Evolutionary conservation across 1,140 invertebrate genomes (phyloP).

Genomic region (Meloidogyne hapla): DNA sequence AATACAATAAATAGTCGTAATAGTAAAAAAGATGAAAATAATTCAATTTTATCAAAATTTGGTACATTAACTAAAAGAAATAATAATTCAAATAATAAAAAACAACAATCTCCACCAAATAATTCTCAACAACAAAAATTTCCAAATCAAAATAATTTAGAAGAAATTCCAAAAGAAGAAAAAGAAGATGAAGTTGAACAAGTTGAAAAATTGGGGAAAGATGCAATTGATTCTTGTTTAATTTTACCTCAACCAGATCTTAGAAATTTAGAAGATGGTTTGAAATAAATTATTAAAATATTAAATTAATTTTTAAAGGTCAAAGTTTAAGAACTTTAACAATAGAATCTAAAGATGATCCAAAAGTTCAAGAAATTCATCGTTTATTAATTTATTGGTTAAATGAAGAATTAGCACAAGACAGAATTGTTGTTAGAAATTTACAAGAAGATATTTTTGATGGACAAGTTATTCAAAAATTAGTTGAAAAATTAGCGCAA

Average conservation of each 20-base stretch:
- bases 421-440: constrained; percentile 94
- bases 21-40: constrained; percentile 35
- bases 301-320: constrained; percentile 40
- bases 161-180: constrained; percentile 22
- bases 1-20: constrained; percentile 16
- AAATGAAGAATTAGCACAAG: constrained; percentile 81
- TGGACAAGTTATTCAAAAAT: constrained; percentile 93
- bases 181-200: constrained; percentile 50
- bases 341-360: constrained; percentile 79
- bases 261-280: constrained; percentile 46
- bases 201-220: constrained; percentile 46
- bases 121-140: too few relatives aligned
- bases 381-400: constrained; percentile 64
- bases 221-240: constrained; percentile 48
- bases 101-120: background rate
- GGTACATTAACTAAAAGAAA: constrained; percentile 49
- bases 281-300: background rate
- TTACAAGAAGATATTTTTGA: constrained; percentile 96
- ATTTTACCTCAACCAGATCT: constrained; percentile 51
- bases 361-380: constrained; percentile 81
- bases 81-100: constrained; percentile 48
- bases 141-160: constrained; percentile 2
- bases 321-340: constrained; percentile 95
- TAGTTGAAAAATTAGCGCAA: constrained; percentile 73
- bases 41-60: constrained; percentile 42